phyloP scores from a whole-genome alignment of 2,888 invertebrate genomes.

The Dermolepida albohirtum region DNA sequence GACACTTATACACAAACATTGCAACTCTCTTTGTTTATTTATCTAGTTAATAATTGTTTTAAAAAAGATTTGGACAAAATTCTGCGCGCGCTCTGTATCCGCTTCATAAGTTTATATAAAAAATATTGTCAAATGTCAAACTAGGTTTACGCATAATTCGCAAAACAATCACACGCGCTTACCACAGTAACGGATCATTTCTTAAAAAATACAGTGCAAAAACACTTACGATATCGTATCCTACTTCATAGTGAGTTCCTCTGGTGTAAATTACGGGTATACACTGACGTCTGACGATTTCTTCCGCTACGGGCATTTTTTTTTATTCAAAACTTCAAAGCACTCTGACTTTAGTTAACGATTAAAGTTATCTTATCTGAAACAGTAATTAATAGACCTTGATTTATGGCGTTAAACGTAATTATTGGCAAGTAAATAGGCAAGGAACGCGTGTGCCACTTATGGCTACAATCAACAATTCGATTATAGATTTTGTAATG shows the following conservation, averaged over 20 bases:
- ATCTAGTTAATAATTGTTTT: too few relatives aligned
- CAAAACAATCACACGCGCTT: not conserved
- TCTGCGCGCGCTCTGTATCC: too few relatives aligned
- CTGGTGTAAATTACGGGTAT: constrained; percentile 83
- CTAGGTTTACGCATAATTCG: too few relatives aligned
- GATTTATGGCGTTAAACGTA: not conserved
- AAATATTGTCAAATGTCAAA: too few relatives aligned
- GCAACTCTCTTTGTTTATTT: too few relatives aligned
- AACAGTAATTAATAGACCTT: not conserved
- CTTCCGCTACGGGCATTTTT: constrained; percentile 59
- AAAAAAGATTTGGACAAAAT: too few relatives aligned
- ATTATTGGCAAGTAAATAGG: not conserved
- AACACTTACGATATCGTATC: constrained; percentile 83
- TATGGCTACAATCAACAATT: constrained; percentile 1
- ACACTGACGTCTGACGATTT: constrained; percentile 69
- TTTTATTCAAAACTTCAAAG: not conserved
- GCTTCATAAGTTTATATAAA: too few relatives aligned
- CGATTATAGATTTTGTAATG: constrained; percentile 39
- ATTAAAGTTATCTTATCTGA: not conserved
- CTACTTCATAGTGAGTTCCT: constrained; percentile 88
- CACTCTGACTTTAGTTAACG: constrained; percentile 1
- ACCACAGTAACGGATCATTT: constrained; percentile 3
- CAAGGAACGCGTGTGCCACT: constrained; percentile 2
- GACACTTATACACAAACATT: too few relatives aligned
- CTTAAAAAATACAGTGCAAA: constrained; percentile 29